Percentiles rank a stretch among this genome's conserved stretches.
Evolutionary conservation across 2,888 invertebrate genomes (phyloP).

Genomic region (Emmelina monodactyla): DNA sequence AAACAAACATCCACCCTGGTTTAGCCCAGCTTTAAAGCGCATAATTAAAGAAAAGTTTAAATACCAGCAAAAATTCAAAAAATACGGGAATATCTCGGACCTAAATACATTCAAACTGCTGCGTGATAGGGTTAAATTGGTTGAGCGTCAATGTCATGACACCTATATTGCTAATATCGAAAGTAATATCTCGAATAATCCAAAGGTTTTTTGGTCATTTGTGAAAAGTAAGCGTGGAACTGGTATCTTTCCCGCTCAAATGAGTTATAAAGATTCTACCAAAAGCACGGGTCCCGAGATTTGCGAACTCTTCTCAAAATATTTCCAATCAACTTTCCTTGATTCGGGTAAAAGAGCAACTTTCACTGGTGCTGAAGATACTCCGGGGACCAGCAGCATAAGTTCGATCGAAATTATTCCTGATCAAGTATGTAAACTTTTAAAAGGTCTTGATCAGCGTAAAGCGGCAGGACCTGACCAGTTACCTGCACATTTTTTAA

Average conservation of each 20-base stretch:
- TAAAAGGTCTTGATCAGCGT: neutral
- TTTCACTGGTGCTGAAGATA: neutral
- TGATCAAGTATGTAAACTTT: neutral
- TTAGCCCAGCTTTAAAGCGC: neutral
- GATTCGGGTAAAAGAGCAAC: neutral
- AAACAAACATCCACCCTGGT: neutral
- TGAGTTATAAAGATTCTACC: neutral
- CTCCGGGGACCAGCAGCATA: neutral
- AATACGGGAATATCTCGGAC: neutral
- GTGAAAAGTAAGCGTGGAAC: neutral
- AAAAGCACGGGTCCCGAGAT: neutral
- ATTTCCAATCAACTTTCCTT: neutral
- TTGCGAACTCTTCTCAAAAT: neutral
- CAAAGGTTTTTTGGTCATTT: neutral
- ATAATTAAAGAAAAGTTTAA: neutral
- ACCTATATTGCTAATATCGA: neutral
- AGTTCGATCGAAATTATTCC: too few species aligned
- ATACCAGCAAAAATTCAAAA: neutral
- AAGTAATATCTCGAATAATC: neutral
- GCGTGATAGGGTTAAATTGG: neutral
- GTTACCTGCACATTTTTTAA: slow-evolving; percentile 3
- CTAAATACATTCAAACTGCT: neutral
- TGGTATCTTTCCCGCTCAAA: neutral
- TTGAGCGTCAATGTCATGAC: neutral
- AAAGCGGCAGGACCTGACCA: slow-evolving; percentile 7